Conservation (phyloP, 2,888 invertebrate species). For the Tenthredo scrophulariae region DNA sequence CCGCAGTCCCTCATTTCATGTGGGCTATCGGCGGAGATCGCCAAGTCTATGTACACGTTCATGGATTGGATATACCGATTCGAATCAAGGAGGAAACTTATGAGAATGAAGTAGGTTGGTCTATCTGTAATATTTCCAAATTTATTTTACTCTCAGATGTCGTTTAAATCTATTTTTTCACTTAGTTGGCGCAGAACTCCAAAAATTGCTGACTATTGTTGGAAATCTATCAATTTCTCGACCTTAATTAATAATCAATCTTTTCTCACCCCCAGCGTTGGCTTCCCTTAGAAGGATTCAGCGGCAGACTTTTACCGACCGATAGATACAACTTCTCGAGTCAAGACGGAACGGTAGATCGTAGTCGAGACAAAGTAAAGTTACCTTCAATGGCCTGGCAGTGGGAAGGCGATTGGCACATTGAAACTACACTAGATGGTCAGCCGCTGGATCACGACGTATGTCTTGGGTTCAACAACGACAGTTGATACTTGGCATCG, state of each 20-base stretch:
- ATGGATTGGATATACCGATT: constrained; percentile 94
- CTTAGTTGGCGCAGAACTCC: not conserved
- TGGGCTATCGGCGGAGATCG: constrained; percentile 97
- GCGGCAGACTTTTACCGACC: constrained; percentile 90
- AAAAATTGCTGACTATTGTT: not conserved
- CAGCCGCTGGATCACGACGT: constrained; percentile 93
- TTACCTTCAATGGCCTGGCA: constrained; percentile 97
- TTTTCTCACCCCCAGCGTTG: constrained; percentile 83
- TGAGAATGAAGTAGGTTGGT: constrained; percentile 88
- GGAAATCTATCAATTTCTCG: constrained; percentile 7
- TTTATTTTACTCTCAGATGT: no score
- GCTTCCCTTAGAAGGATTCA: constrained; percentile 94
- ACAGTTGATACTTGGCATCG: not conserved
- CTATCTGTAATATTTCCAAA: constrained; percentile 22
- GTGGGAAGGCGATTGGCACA: constrained; percentile 97
- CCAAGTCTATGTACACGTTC: constrained; percentile 95
- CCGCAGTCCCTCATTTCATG: constrained; percentile 90
- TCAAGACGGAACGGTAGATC: constrained; percentile 89
- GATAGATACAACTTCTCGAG: constrained; percentile 93
- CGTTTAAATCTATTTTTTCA: not conserved
- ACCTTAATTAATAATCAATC: not conserved
- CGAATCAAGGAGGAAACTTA: constrained; percentile 93
- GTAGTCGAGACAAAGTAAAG: constrained; percentile 89
- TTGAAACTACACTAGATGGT: constrained; percentile 91
- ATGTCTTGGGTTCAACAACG: constrained; percentile 61